Base-by-base conservation (phyloP, 2,797 vertebrate species). In the Chlorospingus semifuscus region DNA sequence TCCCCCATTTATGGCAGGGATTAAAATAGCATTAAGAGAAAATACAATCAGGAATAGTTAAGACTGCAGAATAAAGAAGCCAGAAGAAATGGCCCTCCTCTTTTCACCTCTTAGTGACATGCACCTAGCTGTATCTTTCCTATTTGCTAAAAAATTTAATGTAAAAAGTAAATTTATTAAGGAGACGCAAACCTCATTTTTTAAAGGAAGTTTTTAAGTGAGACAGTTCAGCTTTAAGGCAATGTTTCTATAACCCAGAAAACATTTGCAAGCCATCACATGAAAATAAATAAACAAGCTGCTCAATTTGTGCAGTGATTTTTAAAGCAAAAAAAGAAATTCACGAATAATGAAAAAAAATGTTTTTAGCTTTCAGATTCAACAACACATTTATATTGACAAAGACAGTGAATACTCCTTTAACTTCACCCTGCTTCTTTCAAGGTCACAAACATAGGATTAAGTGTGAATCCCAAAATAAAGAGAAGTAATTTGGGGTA, bases 21-120 rank as follows among this genome's bases (percentile, higher is more conserved):
- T 72, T 81, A 93, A 91, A 93, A 75, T 26, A 95, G 79, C 72
- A 59, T 53, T 47, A 66, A 60, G 32, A 83, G 22, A 89, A 87
- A 85, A 78, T 18, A 81, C 19, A 32, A 9, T 23, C 23, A 69
- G n/a, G 34, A 57, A 39, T 78, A 59, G 21, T 68, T 60, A 80
- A 65, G 32, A 47, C 19, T 41, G 50, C 39, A 74, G 46, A 95
- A 53, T 19, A 57, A 79, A 83, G 41, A 64, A 20, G 53, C 11
- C 37, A 47, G 16, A 69, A 84, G 14, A 82, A 87, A 79, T 8
- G 26, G 6, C 17, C 46, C 16, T 57, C 22, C 5, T 64, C 26
- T 89, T 66, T 61, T 71, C 37, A 57, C 11, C 4, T 37, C 15
- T 46, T 16, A 77, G 60, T 32, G 23, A 27, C 18, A 32, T 24